Percentiles rank a stretch among this genome's conserved stretches.
These are phyloP conservation scores for Pelochelys cantorii DNA, from an alignment of 2,797 vertebrate species.

Conservation along the genomic window DNA sequence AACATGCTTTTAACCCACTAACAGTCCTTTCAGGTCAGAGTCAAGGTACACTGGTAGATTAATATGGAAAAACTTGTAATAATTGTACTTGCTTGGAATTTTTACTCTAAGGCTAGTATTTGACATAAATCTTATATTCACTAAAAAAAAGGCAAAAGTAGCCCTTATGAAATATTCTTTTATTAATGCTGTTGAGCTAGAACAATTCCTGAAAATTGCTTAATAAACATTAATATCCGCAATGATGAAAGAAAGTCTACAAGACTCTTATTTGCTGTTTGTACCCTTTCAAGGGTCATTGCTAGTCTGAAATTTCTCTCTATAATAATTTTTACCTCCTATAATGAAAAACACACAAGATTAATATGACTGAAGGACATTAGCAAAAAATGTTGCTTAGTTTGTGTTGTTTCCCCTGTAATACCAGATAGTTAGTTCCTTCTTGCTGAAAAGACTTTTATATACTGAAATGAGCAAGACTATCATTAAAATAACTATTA, in stretches of 20 bases:
- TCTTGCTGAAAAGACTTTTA: neutral
- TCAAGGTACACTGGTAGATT: neutral
- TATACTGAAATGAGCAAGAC: neutral
- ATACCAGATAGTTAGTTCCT: neutral
- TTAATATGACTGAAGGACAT: neutral
- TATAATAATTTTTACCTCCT: neutral
- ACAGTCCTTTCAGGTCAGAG: neutral
- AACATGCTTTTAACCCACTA: neutral
- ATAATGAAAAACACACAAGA: conserved; percentile 21
- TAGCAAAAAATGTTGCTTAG: neutral
- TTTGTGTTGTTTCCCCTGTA: neutral
- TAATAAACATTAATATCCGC: neutral
- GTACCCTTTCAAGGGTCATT: neutral
- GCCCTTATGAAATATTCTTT: neutral
- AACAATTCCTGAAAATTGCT: neutral
- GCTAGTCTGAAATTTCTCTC: conserved; percentile 7
- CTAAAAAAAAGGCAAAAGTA: conserved; percentile 13
- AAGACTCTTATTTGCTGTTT: neutral
- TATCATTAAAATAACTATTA: neutral
- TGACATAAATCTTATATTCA: conserved; percentile 1
- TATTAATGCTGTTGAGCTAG: conserved; percentile 13
- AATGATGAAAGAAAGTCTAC: neutral
- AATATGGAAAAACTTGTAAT: conserved; percentile 19
- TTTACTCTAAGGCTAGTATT: neutral
- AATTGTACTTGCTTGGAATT: neutral